These are phyloP conservation scores for Papilio gigon DNA, from an alignment of 2,888 invertebrate genomes.

Conservation along the genomic window DNA sequence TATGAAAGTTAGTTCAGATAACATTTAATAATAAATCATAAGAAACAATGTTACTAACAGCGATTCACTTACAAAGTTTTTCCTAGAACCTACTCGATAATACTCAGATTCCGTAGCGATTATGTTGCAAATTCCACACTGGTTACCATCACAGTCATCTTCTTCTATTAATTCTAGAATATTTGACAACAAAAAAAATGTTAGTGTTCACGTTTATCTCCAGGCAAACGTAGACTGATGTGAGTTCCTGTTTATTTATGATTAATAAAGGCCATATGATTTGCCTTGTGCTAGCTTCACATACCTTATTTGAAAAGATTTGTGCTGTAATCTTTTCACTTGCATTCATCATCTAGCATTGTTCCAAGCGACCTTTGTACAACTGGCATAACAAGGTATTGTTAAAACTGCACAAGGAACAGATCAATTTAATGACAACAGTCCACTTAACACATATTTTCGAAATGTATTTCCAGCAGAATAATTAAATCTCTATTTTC, in stretches of 20 bases:
- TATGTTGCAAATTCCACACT: constrained; percentile 72
- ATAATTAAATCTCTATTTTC: constrained; percentile 4
- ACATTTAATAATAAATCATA: constrained; percentile 76
- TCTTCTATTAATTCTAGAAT: constrained; percentile 71
- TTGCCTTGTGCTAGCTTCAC: constrained; percentile 71
- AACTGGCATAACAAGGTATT: constrained; percentile 70
- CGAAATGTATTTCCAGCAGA: constrained; percentile 4
- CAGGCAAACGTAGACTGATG: constrained; percentile 74
- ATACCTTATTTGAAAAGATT: constrained; percentile 64
- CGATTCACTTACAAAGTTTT: constrained; percentile 72
- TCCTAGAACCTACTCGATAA: constrained; percentile 75
- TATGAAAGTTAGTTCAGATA: constrained; percentile 77
- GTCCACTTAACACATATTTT: constrained; percentile 50
- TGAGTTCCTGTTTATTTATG: constrained; percentile 69
- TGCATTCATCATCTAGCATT: constrained; percentile 78
- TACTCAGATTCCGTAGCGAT: constrained; percentile 76
- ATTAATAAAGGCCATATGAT: constrained; percentile 63
- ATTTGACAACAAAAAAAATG: constrained; percentile 73
- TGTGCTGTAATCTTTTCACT: constrained; percentile 62
- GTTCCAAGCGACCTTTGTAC: constrained; percentile 74
- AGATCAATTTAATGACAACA: constrained; percentile 55
- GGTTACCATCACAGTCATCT: constrained; percentile 78
- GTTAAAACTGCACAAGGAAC: constrained; percentile 70
- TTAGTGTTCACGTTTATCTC: constrained; percentile 61
- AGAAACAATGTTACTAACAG: constrained; percentile 77